Evolutionary conservation across 2,113 vertebrate genomes (phyloP).

Genomic region (Cryptomyrus ogoouensis): DNA sequence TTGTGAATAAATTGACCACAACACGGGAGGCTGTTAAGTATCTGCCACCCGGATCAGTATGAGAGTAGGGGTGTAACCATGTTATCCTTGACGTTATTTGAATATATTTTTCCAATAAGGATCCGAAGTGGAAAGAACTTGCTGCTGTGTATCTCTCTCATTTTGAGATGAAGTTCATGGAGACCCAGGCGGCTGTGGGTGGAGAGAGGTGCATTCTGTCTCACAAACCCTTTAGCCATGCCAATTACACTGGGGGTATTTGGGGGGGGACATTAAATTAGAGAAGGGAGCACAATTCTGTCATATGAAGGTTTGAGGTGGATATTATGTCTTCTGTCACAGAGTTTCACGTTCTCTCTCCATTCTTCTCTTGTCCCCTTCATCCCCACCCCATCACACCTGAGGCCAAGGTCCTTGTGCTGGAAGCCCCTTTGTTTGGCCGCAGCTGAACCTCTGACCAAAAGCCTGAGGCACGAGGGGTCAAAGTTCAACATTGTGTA

Average conservation of each 20-base stretch:
- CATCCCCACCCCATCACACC: not conserved
- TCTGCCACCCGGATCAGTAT: conserved; percentile 38
- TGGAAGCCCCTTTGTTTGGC: not conserved
- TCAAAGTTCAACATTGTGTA: not conserved
- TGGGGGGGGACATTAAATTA: not conserved
- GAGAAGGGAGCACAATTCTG: not conserved
- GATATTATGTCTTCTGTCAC: not conserved
- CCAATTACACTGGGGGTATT: not conserved
- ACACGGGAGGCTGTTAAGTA: conserved; percentile 45
- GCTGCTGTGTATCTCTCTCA: not conserved
- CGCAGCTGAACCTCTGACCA: not conserved
- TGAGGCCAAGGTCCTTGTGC: not conserved
- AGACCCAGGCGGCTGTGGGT: not conserved
- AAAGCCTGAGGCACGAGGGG: not conserved
- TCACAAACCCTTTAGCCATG: not conserved
- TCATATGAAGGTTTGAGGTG: not conserved
- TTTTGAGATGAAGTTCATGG: conserved; percentile 8
- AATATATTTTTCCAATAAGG: conserved; percentile 43
- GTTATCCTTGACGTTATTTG: conserved; percentile 40
- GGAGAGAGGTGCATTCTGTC: not conserved
- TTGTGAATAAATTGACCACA: conserved; percentile 49
- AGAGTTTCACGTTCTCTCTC: not conserved
- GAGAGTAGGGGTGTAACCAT: conserved; percentile 19
- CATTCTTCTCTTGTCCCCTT: no score
- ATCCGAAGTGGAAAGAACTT: not conserved